Evolutionary conservation across 2,113 vertebrate species (phyloP).

Genomic region (Myanophis thanlyinensis): DNA sequence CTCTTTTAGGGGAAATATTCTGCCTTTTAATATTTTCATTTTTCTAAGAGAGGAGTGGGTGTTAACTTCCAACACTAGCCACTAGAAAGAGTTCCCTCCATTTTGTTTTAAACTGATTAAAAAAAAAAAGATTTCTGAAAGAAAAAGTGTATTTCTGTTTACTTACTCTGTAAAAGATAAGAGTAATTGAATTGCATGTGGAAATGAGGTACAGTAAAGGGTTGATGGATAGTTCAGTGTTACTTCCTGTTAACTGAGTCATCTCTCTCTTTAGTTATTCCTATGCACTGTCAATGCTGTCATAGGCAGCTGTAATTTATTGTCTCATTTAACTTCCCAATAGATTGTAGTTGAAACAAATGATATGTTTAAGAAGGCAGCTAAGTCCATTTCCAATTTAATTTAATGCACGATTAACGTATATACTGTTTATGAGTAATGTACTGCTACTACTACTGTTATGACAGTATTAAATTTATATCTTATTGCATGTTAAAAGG

Average conservation of each 20-base stretch:
- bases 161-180: background rate
- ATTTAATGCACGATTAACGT: background rate
- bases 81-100: background rate
- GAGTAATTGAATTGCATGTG: background rate
- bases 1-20: no score
- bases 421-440: background rate
- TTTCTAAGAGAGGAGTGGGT: no score
- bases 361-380: background rate
- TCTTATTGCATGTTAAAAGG: background rate
- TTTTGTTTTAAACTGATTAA: background rate
- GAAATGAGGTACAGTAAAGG: background rate
- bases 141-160: background rate
- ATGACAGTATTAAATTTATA: background rate
- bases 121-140: no score
- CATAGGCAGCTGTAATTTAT: background rate
- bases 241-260: background rate
- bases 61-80: no score
- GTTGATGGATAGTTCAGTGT: background rate
- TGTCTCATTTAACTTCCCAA: background rate
- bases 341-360: background rate
- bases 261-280: background rate
- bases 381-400: background rate
- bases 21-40: no score
- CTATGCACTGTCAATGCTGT: background rate
- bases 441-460: background rate